Evolutionary conservation across 2,888 invertebrate species (phyloP).

Genomic region (Blastobasis lacticolella): DNA sequence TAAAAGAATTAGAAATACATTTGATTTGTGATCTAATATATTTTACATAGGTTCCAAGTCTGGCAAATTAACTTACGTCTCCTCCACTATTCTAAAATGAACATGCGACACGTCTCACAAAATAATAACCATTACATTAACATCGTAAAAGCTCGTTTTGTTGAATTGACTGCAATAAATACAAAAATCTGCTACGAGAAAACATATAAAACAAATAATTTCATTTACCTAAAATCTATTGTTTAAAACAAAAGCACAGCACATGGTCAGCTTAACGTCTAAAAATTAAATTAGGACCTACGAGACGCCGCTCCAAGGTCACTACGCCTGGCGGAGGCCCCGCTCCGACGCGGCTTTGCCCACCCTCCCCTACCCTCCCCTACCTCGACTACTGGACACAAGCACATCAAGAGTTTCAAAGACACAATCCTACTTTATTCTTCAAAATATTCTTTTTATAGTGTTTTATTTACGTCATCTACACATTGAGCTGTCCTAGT

Average conservation of each 20-base stretch:
- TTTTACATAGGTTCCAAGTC: conserved; percentile 42
- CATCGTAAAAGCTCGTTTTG: conserved; percentile 52
- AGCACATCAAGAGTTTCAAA: conserved; percentile 71
- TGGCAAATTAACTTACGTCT: conserved; percentile 52
- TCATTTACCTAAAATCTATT: conserved; percentile 65
- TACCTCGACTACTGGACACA: conserved; percentile 62
- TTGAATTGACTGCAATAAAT: conserved; percentile 67
- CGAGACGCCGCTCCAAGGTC: conserved; percentile 45
- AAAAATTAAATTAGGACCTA: conserved; percentile 64
- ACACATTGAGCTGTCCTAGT: conserved; percentile 69
- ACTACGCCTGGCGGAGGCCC: conserved; percentile 59
- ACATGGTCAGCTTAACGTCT: conserved; percentile 71
- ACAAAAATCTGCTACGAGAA: conserved; percentile 50
- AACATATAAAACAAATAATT: conserved; percentile 61
- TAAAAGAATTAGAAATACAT: conserved; percentile 53
- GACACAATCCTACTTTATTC: conserved; percentile 64
- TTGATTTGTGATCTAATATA: conserved; percentile 56
- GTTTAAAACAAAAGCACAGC: conserved; percentile 74
- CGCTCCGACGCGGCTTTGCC: not conserved
- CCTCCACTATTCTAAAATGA: conserved; percentile 43
- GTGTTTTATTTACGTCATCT: conserved; percentile 44
- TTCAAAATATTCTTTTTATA: conserved; percentile 54
- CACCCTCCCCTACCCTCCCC: conserved; percentile 21
- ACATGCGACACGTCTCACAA: conserved; percentile 40
- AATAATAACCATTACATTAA: conserved; percentile 29